A percentile compares a stretch with the other conserved stretches of the same genome.
phyloP scores from a whole-genome alignment of 2,888 invertebrate species.

The Apodemia zela region DNA sequence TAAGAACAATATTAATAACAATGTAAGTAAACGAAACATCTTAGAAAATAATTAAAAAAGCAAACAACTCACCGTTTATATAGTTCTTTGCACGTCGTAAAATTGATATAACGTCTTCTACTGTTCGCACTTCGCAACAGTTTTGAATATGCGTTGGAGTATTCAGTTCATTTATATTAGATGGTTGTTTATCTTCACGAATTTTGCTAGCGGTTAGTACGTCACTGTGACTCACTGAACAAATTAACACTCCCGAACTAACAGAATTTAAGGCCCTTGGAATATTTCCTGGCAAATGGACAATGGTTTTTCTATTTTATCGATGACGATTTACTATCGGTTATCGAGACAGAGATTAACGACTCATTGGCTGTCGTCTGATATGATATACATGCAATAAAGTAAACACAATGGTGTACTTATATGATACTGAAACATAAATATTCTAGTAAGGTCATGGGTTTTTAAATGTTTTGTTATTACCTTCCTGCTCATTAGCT shows the following conservation, averaged over 20 bases:
- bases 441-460: not conserved
- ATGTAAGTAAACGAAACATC: not conserved
- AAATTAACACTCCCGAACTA: slow-evolving; percentile 26
- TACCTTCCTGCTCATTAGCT: too few relatives aligned
- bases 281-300: slow-evolving; percentile 25
- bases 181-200: slow-evolving; percentile 29
- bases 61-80: slow-evolving; percentile 15
- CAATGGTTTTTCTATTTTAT: slow-evolving; percentile 21
- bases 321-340: slow-evolving; percentile 4
- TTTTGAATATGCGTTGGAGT: not conserved
- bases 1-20: slow-evolving; percentile 15
- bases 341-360: not conserved
- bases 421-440: not conserved
- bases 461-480: not conserved
- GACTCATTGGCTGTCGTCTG: not conserved
- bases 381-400: slow-evolving; percentile 14
- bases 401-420: not conserved
- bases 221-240: slow-evolving; percentile 33
- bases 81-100: not conserved
- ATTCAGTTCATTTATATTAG: slow-evolving; percentile 29
- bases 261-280: slow-evolving; percentile 24
- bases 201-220: slow-evolving; percentile 24
- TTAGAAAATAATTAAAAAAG: slow-evolving; percentile 13
- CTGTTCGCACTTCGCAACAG: not conserved
- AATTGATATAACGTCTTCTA: not conserved